Evolutionary conservation across 2,113 vertebrate species (phyloP).

Genomic region (Otis tarda): DNA sequence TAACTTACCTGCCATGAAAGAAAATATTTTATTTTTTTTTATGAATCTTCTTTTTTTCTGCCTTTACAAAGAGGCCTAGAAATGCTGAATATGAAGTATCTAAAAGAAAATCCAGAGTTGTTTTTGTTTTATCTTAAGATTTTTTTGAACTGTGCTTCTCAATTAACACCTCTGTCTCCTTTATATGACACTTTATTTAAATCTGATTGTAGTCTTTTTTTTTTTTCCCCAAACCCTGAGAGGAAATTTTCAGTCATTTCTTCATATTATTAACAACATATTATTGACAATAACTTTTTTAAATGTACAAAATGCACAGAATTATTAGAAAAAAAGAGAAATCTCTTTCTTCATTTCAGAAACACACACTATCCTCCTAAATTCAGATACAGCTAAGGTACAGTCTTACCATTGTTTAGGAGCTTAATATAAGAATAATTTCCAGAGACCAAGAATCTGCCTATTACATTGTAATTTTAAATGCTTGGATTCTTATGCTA

Average conservation of each 20-base stretch:
- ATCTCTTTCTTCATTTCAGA: neutral
- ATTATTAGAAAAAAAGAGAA: neutral
- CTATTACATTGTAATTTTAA: neutral
- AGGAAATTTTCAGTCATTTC: neutral
- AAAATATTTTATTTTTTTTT: neutral
- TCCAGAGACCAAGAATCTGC: neutral
- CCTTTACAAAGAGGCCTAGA: neutral
- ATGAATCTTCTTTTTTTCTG: neutral
- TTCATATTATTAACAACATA: neutral
- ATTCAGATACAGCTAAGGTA: neutral
- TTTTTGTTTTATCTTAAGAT: neutral
- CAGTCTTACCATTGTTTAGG: neutral
- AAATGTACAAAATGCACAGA: neutral
- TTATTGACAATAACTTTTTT: neutral
- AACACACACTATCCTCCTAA: neutral
- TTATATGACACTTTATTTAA: neutral
- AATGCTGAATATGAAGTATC: neutral
- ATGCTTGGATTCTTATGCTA: neutral
- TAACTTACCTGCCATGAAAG: neutral
- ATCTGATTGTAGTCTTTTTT: neutral
- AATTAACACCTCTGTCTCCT: neutral
- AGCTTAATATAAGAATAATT: neutral
- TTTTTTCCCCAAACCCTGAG: neutral
- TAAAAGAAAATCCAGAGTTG: neutral
- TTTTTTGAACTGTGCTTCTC: neutral